These are phyloP conservation scores for Entomyzon cyanotis DNA, from an alignment of 2,113 vertebrate genomes.

Conservation along the genomic window DNA sequence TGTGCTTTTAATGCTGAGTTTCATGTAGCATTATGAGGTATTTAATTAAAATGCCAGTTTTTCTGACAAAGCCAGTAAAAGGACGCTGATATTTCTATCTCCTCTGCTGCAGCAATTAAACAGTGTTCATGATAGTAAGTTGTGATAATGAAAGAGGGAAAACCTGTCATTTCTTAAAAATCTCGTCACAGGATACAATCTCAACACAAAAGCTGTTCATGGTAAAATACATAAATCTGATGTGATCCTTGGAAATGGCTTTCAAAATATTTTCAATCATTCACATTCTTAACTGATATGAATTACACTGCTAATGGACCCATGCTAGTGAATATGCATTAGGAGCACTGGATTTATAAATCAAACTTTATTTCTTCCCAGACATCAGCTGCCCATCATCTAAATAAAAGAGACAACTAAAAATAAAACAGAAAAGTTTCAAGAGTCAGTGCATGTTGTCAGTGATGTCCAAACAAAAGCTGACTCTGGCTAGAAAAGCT, in stretches of 20 bases:
- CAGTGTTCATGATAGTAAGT: not conserved
- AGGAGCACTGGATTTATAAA: not conserved
- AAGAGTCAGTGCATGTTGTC: conserved; percentile 70
- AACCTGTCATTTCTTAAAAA: not conserved
- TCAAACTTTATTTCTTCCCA: conserved; percentile 30
- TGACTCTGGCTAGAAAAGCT: conserved; percentile 76
- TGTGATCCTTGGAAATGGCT: not conserved
- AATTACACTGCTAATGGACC: not conserved
- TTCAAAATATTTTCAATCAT: not conserved
- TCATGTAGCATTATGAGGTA: not conserved
- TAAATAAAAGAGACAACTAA: conserved; percentile 52
- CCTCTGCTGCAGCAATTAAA: not conserved
- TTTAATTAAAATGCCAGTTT: not conserved
- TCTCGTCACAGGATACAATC: not conserved
- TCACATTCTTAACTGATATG: not conserved
- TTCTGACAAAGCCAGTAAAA: not conserved
- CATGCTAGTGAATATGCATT: not conserved
- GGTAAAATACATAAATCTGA: not conserved
- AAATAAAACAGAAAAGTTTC: conserved; percentile 73
- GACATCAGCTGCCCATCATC: conserved; percentile 4
- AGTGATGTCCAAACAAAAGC: conserved; percentile 82
- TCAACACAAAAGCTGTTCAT: not conserved
- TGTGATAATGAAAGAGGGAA: not conserved
- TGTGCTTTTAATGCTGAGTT: not conserved
- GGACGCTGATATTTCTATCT: not conserved